A percentile compares a stretch with the other conserved stretches of the same genome.
phyloP scores from a whole-genome alignment of 2,113 vertebrate species.

The Sclerurus mexicanus region DNA sequence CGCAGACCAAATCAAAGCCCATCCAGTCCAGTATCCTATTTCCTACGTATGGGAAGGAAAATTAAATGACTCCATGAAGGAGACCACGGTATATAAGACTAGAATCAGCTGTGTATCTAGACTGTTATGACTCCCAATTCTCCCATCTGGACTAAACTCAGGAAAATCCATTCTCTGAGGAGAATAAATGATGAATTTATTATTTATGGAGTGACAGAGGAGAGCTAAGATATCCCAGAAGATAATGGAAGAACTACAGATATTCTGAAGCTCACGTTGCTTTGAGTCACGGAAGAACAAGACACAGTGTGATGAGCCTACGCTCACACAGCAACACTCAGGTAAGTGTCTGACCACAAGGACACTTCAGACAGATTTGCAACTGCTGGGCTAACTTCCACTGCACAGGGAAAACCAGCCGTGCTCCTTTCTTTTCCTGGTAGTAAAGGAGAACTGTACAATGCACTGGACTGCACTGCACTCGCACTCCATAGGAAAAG shows the following conservation, averaged over 20 bases:
- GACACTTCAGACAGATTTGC: neutral
- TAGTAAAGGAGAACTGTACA: neutral
- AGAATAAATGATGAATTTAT: neutral
- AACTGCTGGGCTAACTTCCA: neutral
- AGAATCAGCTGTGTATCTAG: slow-evolving; percentile 3
- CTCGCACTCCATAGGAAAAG: neutral
- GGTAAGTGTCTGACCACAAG: neutral
- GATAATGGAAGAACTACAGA: neutral
- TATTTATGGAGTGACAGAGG: slow-evolving; percentile 22
- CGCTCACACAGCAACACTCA: rapidly evolving
- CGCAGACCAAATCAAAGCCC: slow-evolving; percentile 43
- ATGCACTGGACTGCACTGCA: neutral
- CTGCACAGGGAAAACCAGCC: neutral
- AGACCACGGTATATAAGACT: neutral
- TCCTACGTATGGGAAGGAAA: slow-evolving; percentile 29
- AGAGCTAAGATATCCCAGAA: neutral
- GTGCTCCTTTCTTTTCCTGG: neutral
- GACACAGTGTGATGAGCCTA: neutral
- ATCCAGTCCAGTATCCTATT: slow-evolving; percentile 12
- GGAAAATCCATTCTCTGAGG: slow-evolving; percentile 9
- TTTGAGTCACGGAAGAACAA: neutral
- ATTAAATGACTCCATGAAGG: neutral
- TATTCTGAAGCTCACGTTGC: neutral
- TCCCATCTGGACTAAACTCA: slow-evolving; percentile 25
- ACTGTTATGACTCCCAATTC: neutral